Percentiles rank a stretch among this genome's conserved stretches.
These are phyloP conservation scores for Drosophila cracens DNA, from an alignment of 2,888 invertebrate species.

Conservation along the genomic window DNA sequence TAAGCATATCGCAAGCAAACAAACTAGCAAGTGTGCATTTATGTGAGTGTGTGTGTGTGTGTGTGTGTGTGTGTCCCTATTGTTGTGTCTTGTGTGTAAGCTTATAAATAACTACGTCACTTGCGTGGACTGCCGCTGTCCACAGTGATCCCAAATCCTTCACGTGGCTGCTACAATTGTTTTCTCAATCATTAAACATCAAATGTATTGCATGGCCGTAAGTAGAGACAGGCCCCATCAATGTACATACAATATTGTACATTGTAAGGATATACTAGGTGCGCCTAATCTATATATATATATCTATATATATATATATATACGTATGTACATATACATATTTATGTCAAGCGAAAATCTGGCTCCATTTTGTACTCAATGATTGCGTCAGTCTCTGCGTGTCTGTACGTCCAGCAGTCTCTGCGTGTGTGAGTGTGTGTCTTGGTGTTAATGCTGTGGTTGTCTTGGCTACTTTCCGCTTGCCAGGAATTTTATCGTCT, in stretches of 20 bases:
- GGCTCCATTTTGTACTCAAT: slow-evolving; percentile 30
- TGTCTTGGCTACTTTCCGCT: slow-evolving; percentile 42
- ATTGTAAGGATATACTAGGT: slow-evolving; percentile 4
- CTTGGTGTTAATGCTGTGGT: slow-evolving; percentile 54
- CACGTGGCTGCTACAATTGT: slow-evolving; percentile 41
- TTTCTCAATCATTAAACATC: slow-evolving; percentile 71
- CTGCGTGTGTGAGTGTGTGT: slow-evolving; percentile 2
- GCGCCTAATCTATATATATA: not conserved
- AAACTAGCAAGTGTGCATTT: not conserved
- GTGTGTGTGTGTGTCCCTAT: not conserved
- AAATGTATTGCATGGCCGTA: slow-evolving; percentile 59
- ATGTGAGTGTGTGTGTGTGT: not conserved
- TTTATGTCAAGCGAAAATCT: slow-evolving; percentile 6
- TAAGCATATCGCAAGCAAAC: slow-evolving; percentile 21
- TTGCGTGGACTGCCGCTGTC: slow-evolving; percentile 1
- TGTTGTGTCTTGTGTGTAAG: slow-evolving; percentile 1
- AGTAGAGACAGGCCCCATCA: slow-evolving; percentile 29
- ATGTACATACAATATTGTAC: slow-evolving; percentile 9
- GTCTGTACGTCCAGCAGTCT: not conserved
- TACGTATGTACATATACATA: not conserved
- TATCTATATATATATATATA: not conserved
- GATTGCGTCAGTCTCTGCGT: slow-evolving; percentile 13
- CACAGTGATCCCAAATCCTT: slow-evolving; percentile 11
- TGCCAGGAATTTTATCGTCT: slow-evolving; percentile 50
- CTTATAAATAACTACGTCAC: slow-evolving; percentile 6